Evolutionary conservation across 2,888 invertebrate species (phyloP).

Genomic region (Eulithis testata): DNA sequence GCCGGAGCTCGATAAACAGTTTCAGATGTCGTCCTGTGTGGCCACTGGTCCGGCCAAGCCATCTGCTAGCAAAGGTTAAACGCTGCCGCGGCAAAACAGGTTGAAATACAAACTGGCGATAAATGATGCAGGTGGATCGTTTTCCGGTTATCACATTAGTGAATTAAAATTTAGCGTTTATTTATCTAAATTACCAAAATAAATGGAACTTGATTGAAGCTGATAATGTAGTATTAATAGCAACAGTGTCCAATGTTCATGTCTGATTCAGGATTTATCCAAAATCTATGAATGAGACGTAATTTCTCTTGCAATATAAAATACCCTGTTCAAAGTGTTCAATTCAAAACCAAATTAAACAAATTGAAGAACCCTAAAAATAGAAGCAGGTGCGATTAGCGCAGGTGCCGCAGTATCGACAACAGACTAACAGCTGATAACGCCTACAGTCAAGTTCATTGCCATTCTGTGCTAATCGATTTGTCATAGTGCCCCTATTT

Average conservation of each 20-base stretch:
- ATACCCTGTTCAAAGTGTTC: background rate
- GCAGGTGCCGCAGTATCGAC: constrained; percentile 60
- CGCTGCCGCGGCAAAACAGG: constrained; percentile 21
- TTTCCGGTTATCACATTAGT: constrained; percentile 6
- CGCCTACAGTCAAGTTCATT: constrained; percentile 76
- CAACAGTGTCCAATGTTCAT: background rate
- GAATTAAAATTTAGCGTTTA: constrained; percentile 10
- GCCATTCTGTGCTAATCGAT: constrained; percentile 76
- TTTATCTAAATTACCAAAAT: background rate
- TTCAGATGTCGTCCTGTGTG: constrained; percentile 32
- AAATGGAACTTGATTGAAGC: background rate
- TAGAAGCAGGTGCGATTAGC: constrained; percentile 43
- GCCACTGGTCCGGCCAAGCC: constrained; percentile 19
- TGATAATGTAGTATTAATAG: background rate
- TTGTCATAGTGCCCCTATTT: constrained; percentile 64
- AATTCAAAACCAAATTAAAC: background rate
- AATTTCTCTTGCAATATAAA: background rate
- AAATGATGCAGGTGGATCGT: constrained; percentile 15
- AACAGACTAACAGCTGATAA: constrained; percentile 74
- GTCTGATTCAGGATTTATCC: background rate
- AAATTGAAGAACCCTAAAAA: constrained; percentile 8
- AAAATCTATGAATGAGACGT: background rate
- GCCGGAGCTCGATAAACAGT: constrained; percentile 13
- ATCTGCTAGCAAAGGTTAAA: constrained; percentile 30
- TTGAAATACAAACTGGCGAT: constrained; percentile 18